Evolutionary conservation across 2,113 vertebrate genomes (phyloP).

Genomic region (Prinia subflava): DNA sequence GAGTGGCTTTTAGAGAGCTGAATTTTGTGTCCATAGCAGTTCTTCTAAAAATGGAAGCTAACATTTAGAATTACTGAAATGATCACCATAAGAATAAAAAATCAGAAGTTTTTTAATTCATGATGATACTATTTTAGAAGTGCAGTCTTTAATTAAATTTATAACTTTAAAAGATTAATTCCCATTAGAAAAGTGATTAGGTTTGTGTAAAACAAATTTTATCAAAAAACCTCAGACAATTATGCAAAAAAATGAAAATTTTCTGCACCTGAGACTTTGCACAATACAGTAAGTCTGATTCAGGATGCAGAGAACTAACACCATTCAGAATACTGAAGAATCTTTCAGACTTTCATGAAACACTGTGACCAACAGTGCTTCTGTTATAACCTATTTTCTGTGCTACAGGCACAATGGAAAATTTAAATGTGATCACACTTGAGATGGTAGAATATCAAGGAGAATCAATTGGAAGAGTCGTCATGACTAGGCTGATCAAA

Average conservation of each 20-base stretch:
- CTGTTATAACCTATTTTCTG: not conserved
- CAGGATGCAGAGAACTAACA: not conserved
- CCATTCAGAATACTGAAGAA: not conserved
- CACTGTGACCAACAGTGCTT: not conserved
- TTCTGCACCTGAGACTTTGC: not conserved
- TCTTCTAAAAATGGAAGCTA: not conserved
- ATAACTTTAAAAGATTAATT: not conserved
- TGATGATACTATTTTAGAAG: not conserved
- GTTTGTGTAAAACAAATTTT: not conserved
- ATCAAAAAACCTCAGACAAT: not conserved
- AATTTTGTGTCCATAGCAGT: not conserved
- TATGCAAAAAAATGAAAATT: not conserved
- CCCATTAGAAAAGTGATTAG: not conserved
- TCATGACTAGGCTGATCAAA: not conserved
- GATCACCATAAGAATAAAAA: not conserved
- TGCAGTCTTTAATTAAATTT: not conserved
- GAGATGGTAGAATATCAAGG: not conserved
- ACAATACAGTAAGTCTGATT: not conserved
- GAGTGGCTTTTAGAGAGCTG: not conserved
- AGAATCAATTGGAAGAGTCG: not conserved
- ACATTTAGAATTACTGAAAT: not conserved
- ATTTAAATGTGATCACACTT: not conserved
- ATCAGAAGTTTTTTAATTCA: not conserved
- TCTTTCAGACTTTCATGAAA: not conserved
- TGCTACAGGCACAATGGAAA: not conserved